phyloP scores from a whole-genome alignment of 2,797 vertebrate genomes.

The Alcedo atthis region DNA sequence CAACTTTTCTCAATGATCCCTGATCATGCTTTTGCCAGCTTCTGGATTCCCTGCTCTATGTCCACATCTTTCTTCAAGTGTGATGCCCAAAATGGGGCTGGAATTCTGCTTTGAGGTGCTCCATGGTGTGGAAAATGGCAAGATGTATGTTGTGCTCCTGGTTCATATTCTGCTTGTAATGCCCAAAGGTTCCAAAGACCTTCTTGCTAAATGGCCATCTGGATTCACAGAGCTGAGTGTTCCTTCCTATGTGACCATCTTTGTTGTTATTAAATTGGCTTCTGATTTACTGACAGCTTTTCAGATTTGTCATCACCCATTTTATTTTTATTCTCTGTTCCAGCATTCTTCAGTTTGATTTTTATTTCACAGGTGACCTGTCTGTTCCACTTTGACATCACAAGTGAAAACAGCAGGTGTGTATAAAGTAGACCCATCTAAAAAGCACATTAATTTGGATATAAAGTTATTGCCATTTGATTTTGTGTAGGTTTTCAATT shows the following conservation, averaged over 20 bases:
- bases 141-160: background rate
- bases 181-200: background rate
- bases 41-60: background rate
- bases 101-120: background rate
- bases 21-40: background rate
- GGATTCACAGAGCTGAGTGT: background rate
- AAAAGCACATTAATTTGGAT: background rate
- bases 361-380: background rate
- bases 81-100: background rate
- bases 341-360: background rate
- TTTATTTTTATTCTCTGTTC: background rate
- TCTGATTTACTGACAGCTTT: background rate
- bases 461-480: background rate
- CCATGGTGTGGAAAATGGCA: background rate
- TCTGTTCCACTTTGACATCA: background rate
- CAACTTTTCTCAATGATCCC: background rate
- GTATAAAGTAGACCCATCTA: background rate
- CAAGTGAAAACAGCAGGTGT: background rate
- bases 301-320: background rate
- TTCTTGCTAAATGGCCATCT: background rate
- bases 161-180: background rate
- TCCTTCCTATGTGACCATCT: background rate
- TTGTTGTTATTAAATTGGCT: background rate
- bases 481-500: background rate
- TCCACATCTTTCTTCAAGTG: background rate